A percentile compares a stretch with the other conserved stretches of the same genome.
phyloP scores from a whole-genome alignment of 2,797 vertebrate genomes.

The Yasuhikotakia modesta region DNA sequence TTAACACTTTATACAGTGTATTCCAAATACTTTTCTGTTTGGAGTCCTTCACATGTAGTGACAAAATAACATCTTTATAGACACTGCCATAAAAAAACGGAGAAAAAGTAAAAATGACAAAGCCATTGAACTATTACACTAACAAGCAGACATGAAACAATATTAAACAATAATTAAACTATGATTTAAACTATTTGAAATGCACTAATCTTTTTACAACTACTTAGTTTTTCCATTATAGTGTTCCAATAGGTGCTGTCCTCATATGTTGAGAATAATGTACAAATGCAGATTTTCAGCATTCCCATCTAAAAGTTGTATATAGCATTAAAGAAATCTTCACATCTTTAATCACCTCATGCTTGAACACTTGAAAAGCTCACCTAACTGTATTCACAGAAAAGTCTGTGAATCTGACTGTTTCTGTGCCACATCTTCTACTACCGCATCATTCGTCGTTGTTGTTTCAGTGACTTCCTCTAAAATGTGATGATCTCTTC shows the following conservation, averaged over 20 bases:
- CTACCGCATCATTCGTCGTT: slow-evolving; percentile 16
- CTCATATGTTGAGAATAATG: neutral
- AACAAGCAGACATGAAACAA: neutral
- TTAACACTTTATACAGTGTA: slow-evolving; percentile 38
- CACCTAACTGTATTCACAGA: neutral
- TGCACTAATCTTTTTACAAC: neutral
- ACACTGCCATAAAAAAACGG: slow-evolving; percentile 16
- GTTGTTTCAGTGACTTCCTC: slow-evolving; percentile 43
- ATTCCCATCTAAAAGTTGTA: neutral
- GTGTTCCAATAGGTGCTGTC: slow-evolving; percentile 1
- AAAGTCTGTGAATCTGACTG: slow-evolving; percentile 9
- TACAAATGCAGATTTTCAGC: neutral
- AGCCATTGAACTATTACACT: neutral
- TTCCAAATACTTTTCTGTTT: slow-evolving; percentile 1
- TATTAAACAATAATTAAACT: neutral
- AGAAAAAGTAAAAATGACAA: slow-evolving; percentile 12
- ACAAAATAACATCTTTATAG: neutral
- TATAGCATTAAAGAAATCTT: neutral
- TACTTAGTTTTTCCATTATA: neutral
- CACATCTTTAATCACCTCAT: neutral
- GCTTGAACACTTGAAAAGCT: neutral
- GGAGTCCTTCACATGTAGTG: neutral
- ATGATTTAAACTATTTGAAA: neutral
- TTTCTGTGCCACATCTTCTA: slow-evolving; percentile 12
- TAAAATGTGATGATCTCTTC: slow-evolving; percentile 51